Evolutionary conservation across 2,797 vertebrate genomes (phyloP).

Genomic region (Bucorvus abyssinicus): DNA sequence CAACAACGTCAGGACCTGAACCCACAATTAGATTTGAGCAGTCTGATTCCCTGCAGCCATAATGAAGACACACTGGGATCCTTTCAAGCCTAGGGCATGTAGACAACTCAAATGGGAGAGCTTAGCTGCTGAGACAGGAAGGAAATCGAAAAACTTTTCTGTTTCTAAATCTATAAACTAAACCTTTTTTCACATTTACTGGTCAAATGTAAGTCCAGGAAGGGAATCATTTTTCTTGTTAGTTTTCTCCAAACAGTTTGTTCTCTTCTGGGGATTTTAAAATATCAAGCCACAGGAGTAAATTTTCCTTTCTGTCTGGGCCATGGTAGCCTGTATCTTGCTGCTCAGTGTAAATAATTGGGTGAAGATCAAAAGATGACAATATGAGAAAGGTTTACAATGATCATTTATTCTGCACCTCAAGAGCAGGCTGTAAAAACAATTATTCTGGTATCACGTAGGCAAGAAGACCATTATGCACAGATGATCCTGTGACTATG

Average conservation of each 20-base stretch:
- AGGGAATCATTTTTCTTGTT: neutral
- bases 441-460: slow-evolving; percentile 14
- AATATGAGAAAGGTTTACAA: slow-evolving; percentile 26
- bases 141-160: neutral
- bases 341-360: slow-evolving; percentile 39
- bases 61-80: neutral
- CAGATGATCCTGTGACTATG: neutral
- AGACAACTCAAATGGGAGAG: neutral
- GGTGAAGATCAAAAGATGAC: slow-evolving; percentile 44
- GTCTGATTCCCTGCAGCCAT: neutral
- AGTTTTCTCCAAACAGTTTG: slow-evolving; percentile 2
- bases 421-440: slow-evolving; percentile 34
- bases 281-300: neutral
- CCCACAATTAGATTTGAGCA: neutral
- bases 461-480: slow-evolving; percentile 9
- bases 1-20: neutral
- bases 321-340: neutral
- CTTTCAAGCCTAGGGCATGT: neutral
- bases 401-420: slow-evolving; percentile 42
- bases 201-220: neutral
- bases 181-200: slow-evolving; percentile 13
- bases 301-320: slow-evolving; percentile 6
- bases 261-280: slow-evolving; percentile 3
- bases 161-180: neutral
- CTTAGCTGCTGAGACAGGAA: neutral